A percentile compares a stretch with the other conserved stretches of the same genome.
These are phyloP conservation scores for Psylliodes chrysocephalus DNA, from an alignment of 2,888 invertebrate species.

Conservation along the genomic window DNA sequence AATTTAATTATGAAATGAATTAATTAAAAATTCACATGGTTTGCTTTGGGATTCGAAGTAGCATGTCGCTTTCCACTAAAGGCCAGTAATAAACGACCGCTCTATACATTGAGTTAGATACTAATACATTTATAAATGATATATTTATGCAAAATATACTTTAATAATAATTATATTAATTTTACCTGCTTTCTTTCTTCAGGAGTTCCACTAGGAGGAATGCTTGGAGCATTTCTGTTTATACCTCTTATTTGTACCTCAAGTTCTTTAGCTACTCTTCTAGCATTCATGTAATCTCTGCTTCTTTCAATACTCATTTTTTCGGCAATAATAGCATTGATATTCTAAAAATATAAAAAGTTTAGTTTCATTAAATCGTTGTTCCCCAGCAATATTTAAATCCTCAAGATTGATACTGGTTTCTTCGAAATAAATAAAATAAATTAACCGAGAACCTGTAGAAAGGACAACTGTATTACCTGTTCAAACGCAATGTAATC, in stretches of 20 bases:
- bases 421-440: too few species aligned
- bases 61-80: too few species aligned
- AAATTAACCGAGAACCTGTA: too few species aligned
- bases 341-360: conserved; percentile 56
- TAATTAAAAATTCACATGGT: too few species aligned
- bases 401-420: too few species aligned
- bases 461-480: conserved; percentile 45
- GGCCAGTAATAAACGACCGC: too few species aligned
- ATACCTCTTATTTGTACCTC: conserved; percentile 95
- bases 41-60: too few species aligned
- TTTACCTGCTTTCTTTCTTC: conserved; percentile 92
- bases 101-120: too few species aligned
- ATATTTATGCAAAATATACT: background rate
- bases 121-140: too few species aligned
- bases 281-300: conserved; percentile 97
- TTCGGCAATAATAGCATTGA: conserved; percentile 88
- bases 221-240: conserved; percentile 94
- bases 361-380: too few species aligned
- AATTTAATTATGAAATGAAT: too few species aligned
- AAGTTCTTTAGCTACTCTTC: conserved; percentile 94
- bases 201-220: conserved; percentile 91
- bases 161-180: background rate
- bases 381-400: too few species aligned
- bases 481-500: conserved; percentile 98
- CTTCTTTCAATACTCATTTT: conserved; percentile 97